Conservation (phyloP, 2,888 invertebrate genomes). For the Epirrhoe alternata region DNA sequence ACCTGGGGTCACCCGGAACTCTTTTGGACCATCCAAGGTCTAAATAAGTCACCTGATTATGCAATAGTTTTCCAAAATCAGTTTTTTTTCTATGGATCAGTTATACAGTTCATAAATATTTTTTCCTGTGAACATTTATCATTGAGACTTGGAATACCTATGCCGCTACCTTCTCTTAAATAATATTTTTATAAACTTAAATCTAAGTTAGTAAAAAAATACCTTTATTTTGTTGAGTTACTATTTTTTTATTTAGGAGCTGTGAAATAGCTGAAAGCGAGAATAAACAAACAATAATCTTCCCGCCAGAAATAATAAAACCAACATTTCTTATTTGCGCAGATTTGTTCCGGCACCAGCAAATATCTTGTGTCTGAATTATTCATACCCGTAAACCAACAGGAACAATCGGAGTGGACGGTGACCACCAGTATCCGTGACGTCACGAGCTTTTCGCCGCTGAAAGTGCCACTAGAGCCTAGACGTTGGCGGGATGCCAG, state of each 20-base stretch:
- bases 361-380: conserved; percentile 9
- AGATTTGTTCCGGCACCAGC: neutral
- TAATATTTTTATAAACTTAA: no score
- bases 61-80: no score
- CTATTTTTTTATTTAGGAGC: neutral
- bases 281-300: neutral
- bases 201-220: no score
- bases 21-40: no score
- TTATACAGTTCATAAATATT: no score
- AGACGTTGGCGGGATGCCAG: conserved; percentile 68
- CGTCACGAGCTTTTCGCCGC: conserved; percentile 48
- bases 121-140: no score
- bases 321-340: neutral
- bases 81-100: no score
- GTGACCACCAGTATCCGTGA: conserved; percentile 31
- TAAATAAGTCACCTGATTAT: no score
- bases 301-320: neutral
- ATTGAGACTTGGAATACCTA: no score
- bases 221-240: neutral
- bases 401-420: conserved; percentile 6
- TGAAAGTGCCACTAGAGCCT: conserved; percentile 67
- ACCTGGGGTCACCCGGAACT: no score
- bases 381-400: conserved; percentile 6
- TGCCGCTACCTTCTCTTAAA: no score
- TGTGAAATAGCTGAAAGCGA: neutral